These are phyloP conservation scores for Scytalopus superciliaris DNA, from an alignment of 2,113 vertebrate species.

Conservation along the genomic window DNA sequence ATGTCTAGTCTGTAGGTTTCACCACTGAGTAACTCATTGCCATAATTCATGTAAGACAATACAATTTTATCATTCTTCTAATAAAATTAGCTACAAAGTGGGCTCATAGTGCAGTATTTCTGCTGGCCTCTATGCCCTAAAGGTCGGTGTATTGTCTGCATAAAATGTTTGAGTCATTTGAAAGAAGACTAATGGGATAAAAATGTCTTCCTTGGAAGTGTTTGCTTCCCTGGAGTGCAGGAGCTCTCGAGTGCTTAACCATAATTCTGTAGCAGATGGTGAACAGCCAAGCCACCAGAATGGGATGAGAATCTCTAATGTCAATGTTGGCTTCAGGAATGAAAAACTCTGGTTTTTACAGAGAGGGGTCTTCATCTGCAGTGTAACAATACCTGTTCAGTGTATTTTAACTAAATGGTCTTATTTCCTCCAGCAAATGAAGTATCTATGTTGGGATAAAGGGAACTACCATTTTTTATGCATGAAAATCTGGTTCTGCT, in stretches of 20 bases:
- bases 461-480: background rate
- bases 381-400: background rate
- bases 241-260: background rate
- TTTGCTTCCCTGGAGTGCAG: slow-evolving; percentile 28
- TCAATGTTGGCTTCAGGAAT: background rate
- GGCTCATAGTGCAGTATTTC: background rate
- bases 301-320: slow-evolving; percentile 4
- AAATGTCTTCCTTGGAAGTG: background rate
- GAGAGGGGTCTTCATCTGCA: background rate
- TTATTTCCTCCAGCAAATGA: background rate
- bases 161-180: background rate
- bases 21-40: background rate
- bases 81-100: slow-evolving; percentile 22
- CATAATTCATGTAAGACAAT: slow-evolving; percentile 17
- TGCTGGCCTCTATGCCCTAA: slow-evolving; percentile 1
- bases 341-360: background rate
- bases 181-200: slow-evolving; percentile 29
- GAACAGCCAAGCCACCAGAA: slow-evolving; percentile 27
- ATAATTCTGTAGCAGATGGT: background rate
- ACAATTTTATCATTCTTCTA: slow-evolving; percentile 25
- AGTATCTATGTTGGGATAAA: background rate
- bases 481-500: background rate
- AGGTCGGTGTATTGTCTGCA: slow-evolving; percentile 15
- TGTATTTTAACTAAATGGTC: background rate
- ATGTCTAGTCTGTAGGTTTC: slow-evolving; percentile 40